These are phyloP conservation scores for Lasioglossum calceatum DNA, from an alignment of 2,888 invertebrate species.

Conservation along the genomic window DNA sequence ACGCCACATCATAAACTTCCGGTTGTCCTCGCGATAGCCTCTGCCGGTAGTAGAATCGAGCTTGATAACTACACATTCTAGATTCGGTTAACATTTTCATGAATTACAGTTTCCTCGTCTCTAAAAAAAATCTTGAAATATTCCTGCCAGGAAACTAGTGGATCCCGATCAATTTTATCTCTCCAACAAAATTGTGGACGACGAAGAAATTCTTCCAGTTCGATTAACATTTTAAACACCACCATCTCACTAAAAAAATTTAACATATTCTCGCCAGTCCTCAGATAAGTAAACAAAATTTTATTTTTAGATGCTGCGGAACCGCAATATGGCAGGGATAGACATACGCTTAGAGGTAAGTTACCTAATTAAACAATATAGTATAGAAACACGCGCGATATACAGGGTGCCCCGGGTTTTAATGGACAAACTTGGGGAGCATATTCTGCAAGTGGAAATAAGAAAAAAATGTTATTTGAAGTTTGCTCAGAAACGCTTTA, in stretches of 20 bases:
- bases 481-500: too few relatives aligned
- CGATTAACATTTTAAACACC: too few relatives aligned
- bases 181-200: neutral
- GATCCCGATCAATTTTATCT: neutral
- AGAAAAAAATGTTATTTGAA: too few relatives aligned
- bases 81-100: conserved; percentile 44
- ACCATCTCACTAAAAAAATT: neutral
- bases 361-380: neutral
- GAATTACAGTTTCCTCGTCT: conserved; percentile 18
- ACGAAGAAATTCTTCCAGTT: too few relatives aligned
- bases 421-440: too few relatives aligned
- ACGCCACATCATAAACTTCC: conserved; percentile 69
- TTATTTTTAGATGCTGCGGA: conserved; percentile 64
- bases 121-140: neutral
- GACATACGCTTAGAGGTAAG: conserved; percentile 72
- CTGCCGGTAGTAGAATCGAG: conserved; percentile 65
- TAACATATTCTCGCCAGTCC: neutral
- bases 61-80: conserved; percentile 66
- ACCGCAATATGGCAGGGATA: conserved; percentile 71
- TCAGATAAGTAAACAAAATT: neutral
- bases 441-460: too few relatives aligned
- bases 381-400: too few relatives aligned
- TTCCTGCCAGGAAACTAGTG: neutral
- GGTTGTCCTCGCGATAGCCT: conserved; percentile 68
- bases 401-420: too few relatives aligned